Percentiles rank a stretch among this genome's conserved stretches.
These are phyloP conservation scores for Ctenosaura bakeri DNA, from an alignment of 2,797 vertebrate genomes.

Conservation along the genomic window DNA sequence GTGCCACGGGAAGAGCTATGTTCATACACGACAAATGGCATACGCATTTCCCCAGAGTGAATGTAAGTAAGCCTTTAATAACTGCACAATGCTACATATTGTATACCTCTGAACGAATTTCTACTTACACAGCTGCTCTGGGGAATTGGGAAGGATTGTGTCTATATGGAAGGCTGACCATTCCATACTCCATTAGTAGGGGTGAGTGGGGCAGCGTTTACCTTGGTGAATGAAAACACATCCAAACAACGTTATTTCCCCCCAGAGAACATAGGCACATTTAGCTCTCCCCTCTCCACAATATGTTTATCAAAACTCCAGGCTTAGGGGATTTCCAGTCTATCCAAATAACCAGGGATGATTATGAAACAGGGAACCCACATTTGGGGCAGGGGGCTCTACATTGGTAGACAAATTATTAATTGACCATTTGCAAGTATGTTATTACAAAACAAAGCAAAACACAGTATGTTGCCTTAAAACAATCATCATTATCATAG, in stretches of 20 bases:
- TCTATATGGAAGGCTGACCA: background rate
- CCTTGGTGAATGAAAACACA: background rate
- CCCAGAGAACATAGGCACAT: background rate
- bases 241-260: background rate
- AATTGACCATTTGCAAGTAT: no score
- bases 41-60: constrained; percentile 10
- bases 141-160: background rate
- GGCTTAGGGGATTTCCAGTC: background rate
- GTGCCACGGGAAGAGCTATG: background rate
- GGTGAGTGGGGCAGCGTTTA: background rate
- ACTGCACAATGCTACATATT: background rate
- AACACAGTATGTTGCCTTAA: no score
- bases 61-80: background rate
- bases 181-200: background rate
- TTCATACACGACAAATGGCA: background rate
- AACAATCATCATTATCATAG: no score
- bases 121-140: background rate
- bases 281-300: background rate
- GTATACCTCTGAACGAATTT: background rate
- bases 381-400: no score
- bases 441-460: no score
- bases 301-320: background rate
- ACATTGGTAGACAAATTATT: no score
- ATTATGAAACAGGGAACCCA: background rate
- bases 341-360: background rate